Base-by-base conservation (phyloP, 2,797 vertebrate genomes). In the Cygnus olor region DNA sequence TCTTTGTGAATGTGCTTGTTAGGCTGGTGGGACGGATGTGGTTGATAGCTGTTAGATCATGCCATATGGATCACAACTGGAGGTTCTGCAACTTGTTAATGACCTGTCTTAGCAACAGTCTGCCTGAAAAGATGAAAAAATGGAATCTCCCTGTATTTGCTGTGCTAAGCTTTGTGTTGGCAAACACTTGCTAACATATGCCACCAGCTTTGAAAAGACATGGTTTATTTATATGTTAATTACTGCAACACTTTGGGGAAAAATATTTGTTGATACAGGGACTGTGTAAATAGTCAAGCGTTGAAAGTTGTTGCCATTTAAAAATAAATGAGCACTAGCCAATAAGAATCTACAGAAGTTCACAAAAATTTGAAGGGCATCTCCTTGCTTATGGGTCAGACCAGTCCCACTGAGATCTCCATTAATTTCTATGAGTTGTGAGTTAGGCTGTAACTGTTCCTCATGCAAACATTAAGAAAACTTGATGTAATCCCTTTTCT, bases 141-240 rank as follows among this genome's bases (percentile, higher is more conserved):
- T 25, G 11, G 80, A 51, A 89, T 93, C n/a, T 88, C 63, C 22
- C 30, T 3, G 2, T 80, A 79, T 87, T 86, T 89, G 65, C 66
- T 11, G 4, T 4, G 2, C 14, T 89, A 79, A 88, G 51, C 63
- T 89, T 89, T 88, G n/a, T 69, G 80, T 82, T 96, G 95, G 91
- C 84, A 96, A 96, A 96, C 90, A 80, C 78, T 94, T 92, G 63
- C 65, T 93, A 96, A 91, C 93, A 93, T 93, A 90, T 95, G 96
- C 92, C 96, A 94, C 57, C 72, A 85, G 77, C 89, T 95, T 96
- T 95, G 83, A 94, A 93, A 95, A 96, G 44, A 77, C 79, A 56
- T 53, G 42, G 53, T 93, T 96, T 97, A 94, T 96, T 95, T 95
- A 88, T 94, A 92, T 94, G 93, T 90, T 96, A 97, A 96, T 97